Base-by-base conservation (phyloP, 2,113 vertebrate genomes). In the Podiceps cristatus region DNA sequence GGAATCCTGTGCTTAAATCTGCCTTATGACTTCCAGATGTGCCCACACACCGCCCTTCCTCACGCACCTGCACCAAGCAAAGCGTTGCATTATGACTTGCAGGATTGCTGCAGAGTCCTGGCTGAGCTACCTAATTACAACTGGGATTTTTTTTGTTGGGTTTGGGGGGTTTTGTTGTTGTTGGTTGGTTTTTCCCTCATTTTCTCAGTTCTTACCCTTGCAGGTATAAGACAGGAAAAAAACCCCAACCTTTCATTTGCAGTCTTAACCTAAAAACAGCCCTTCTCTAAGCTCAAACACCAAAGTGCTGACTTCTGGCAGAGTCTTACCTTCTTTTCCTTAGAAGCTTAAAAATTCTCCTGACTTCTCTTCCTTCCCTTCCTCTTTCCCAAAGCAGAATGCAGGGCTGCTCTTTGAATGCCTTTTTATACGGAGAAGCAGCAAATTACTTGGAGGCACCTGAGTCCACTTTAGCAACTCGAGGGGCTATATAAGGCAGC, bases 61-160 rank as follows among this genome's bases (percentile, higher is more conserved):
- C 18, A 6, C 15, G 12, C 1, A 3, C 27, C 1, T 8, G 3
- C 12, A 9, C 9, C n/a, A 31, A 42, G 16, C 4, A 8, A 47
- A 74, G 37, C 29, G 27, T 20, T 11, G 2, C n/a, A 18, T 42
- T 11, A 58, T 1, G 13, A n/a, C 20, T 24, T 27, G 5, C 0
- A 56, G 44, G 7, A 45, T 28, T 47, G 33, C 33, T 68, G 23
- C 37, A n/a, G 40, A 28, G n/a, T 9, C 17, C 47, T 76, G 37
- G 9, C 40, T 29, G 13, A 16, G 8, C 18, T 22, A 37, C 37
- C 37, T 37, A 37, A 37, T 37, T 37, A 37, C 37, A 37, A 37
- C 37, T 37, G 37, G 37, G 37, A 37, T 37, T 37, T 37, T 37
- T 37, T 37, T 37, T 37, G 37, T 37, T 37, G 37, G 37, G 37